Evolutionary conservation across 1,140 invertebrate genomes (phyloP).

Genomic region (Ooceraea biroi): DNA sequence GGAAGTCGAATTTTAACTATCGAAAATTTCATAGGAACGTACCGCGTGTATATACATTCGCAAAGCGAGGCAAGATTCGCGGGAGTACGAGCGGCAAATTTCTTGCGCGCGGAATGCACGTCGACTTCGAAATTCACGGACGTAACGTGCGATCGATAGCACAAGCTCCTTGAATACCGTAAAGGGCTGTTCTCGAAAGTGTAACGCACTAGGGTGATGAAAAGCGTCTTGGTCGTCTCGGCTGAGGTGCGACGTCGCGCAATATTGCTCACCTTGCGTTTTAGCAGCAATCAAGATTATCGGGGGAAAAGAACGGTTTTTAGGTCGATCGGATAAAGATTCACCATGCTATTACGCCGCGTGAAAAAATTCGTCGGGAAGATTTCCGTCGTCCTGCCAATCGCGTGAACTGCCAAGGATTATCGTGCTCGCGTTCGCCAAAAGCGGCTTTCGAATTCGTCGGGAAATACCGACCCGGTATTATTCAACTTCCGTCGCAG

Average conservation of each 20-base stretch:
- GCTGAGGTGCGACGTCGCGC: constrained; percentile 17
- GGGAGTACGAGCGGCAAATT: background rate
- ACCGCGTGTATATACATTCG: background rate
- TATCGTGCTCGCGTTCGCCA: background rate
- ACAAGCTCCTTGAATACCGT: constrained; percentile 16
- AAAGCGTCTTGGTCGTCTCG: constrained; percentile 1
- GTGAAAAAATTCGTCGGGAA: background rate
- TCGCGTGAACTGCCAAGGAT: background rate
- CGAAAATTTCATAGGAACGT: background rate
- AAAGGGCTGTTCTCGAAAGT: background rate
- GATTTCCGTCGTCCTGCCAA: background rate
- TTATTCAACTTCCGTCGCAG: background rate
- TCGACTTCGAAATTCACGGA: constrained; percentile 4
- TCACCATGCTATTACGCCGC: background rate
- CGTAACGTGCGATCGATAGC: constrained; percentile 27
- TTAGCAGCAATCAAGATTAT: background rate
- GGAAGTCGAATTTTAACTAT: background rate
- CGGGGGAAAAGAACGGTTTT: background rate
- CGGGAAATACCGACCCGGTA: background rate
- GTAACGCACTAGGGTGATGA: background rate
- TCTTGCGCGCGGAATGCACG: background rate
- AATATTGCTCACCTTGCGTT: constrained; percentile 34
- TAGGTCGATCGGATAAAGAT: constrained; percentile 31
- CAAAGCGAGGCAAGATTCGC: background rate
- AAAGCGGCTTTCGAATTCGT: background rate